A percentile compares a stretch with the other conserved stretches of the same genome.
phyloP scores from a whole-genome alignment of 2,113 vertebrate genomes.

The Xenopus laevis region DNA sequence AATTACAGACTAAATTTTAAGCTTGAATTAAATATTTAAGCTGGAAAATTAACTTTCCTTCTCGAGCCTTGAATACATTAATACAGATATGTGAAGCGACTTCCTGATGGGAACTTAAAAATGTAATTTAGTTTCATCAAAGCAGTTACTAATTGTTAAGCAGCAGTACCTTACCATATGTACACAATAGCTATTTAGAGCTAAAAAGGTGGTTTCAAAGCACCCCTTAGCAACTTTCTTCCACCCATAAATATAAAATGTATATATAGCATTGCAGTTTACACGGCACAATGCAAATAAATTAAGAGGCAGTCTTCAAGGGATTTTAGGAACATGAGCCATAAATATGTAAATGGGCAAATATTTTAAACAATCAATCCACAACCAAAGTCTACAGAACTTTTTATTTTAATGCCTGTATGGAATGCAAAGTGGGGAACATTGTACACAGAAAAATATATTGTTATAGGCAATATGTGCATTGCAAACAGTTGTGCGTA shows the following conservation, averaged over 20 bases:
- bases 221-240: conserved; percentile 73
- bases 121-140: conserved; percentile 94
- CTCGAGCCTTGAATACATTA: conserved; percentile 92
- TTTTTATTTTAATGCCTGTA: background rate
- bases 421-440: background rate
- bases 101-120: conserved; percentile 90
- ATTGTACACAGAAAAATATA: background rate
- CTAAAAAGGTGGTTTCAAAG: conserved; percentile 75
- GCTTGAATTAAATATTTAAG: conserved; percentile 98
- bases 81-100: conserved; percentile 90
- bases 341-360: conserved; percentile 63
- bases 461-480: conserved; percentile 5
- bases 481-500: conserved; percentile 3
- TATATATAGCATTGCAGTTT: conserved; percentile 75
- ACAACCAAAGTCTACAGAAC: conserved; percentile 37
- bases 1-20: conserved; percentile 93
- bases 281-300: conserved; percentile 71
- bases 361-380: conserved; percentile 48
- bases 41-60: conserved; percentile 94
- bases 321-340: conserved; percentile 56
- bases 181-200: conserved; percentile 80
- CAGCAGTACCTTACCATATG: conserved; percentile 87
- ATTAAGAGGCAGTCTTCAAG: conserved; percentile 60
- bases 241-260: conserved; percentile 77
- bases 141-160: conserved; percentile 93